A percentile compares a stretch with the other conserved stretches of the same genome.
Evolutionary conservation across 1,140 invertebrate genomes (phyloP).

Genomic region (Hycleus cichorii): DNA sequence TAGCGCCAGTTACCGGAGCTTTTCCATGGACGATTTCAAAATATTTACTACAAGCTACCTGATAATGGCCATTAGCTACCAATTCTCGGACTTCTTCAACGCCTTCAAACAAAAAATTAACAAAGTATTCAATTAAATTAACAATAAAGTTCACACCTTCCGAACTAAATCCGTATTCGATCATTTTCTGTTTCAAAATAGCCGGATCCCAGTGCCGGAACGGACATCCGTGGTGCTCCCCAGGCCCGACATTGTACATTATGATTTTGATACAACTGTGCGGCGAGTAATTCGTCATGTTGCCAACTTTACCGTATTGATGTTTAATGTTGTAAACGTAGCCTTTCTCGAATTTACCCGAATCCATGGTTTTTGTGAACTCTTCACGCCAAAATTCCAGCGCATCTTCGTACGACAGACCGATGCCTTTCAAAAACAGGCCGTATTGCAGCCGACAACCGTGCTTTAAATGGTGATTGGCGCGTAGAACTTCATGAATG

Average conservation of each 20-base stretch:
- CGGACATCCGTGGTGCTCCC: constrained; percentile 91
- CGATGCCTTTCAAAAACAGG: constrained; percentile 82
- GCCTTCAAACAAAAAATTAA: constrained; percentile 16
- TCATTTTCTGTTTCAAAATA: constrained; percentile 68
- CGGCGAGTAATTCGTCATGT: constrained; percentile 81
- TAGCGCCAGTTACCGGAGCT: constrained; percentile 47
- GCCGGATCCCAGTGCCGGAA: constrained; percentile 72
- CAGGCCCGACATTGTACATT: constrained; percentile 60
- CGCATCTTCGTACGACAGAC: constrained; percentile 33
- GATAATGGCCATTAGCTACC: constrained; percentile 62
- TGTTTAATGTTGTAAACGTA: constrained; percentile 90
- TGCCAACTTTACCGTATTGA: constrained; percentile 94
- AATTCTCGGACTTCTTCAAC: constrained; percentile 48
- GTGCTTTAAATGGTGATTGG: constrained; percentile 83
- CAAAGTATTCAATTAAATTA: constrained; percentile 30
- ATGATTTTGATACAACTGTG: constrained; percentile 93
- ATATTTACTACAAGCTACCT: constrained; percentile 81
- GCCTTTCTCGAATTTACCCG: constrained; percentile 86
- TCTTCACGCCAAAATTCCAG: constrained; percentile 80
- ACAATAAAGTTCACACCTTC: constrained; percentile 34
- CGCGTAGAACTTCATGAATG: constrained; percentile 70
- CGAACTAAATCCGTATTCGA: constrained; percentile 52
- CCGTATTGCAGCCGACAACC: constrained; percentile 85
- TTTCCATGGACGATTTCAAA: constrained; percentile 72
- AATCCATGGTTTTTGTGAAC: constrained; percentile 84